Conservation (phyloP, 2,888 invertebrate species). For the Himalopsyche kuldschensis region DNA sequence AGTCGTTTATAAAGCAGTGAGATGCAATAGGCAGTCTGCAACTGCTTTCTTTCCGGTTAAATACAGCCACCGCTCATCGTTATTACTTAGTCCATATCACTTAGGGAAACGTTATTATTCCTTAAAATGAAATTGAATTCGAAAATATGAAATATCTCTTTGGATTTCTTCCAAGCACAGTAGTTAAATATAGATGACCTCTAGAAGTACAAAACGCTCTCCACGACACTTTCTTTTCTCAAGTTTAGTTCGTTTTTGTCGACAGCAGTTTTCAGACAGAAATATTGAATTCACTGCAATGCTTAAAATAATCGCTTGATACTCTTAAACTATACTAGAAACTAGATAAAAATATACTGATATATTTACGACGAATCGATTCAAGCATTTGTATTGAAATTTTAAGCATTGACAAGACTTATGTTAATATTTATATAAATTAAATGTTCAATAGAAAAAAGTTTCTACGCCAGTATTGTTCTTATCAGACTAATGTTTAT, state of each 20-base stretch:
- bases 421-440: no score
- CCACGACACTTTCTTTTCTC: neutral
- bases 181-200: slow-evolving; percentile 16
- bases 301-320: neutral
- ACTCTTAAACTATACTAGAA: no score
- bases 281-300: neutral
- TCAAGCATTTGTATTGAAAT: no score
- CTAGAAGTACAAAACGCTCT: neutral
- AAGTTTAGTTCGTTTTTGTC: neutral
- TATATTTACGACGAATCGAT: no score
- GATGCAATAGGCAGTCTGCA: slow-evolving; percentile 17
- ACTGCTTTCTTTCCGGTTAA: slow-evolving; percentile 23
- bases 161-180: slow-evolving; percentile 29
- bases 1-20: neutral
- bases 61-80: slow-evolving; percentile 6
- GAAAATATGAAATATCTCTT: slow-evolving; percentile 33
- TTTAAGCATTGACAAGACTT: no score
- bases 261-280: neutral
- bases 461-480: no score
- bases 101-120: slow-evolving; percentile 32
- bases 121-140: slow-evolving; percentile 33
- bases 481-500: no score
- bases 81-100: slow-evolving; percentile 34
- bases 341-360: no score
- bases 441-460: no score